Percentiles rank a stretch among this genome's conserved stretches.
Conservation (phyloP, 2,113 vertebrate genomes). For the Rhinogobius similis region DNA sequence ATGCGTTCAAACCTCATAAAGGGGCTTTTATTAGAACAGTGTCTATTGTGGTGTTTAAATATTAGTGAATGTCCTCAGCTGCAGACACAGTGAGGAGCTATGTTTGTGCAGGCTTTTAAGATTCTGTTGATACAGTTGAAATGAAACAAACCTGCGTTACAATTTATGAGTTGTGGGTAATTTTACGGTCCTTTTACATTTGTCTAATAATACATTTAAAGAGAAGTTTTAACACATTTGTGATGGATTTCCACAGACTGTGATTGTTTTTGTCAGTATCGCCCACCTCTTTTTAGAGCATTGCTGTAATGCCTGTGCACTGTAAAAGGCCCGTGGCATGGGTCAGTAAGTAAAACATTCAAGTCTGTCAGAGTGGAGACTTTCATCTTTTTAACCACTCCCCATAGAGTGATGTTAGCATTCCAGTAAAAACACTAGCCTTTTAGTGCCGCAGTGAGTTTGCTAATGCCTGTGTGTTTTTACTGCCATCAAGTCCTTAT, state of each 20-base stretch:
- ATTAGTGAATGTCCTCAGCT: slow-evolving; percentile 9
- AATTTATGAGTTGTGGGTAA: too few species aligned
- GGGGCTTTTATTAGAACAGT: slow-evolving; percentile 20
- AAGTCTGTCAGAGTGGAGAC: background rate
- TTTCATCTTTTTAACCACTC: slow-evolving; percentile 16
- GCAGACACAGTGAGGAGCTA: background rate
- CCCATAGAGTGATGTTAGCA: background rate
- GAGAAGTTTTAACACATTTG: background rate
- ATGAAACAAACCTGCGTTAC: background rate
- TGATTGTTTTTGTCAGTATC: background rate
- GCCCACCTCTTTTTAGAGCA: background rate
- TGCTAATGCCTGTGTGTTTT: slow-evolving; percentile 7
- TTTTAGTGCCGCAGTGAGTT: slow-evolving; percentile 5
- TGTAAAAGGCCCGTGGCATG: background rate
- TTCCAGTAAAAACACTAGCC: background rate
- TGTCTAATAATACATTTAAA: background rate
- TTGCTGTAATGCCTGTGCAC: background rate
- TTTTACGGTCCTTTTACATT: too few species aligned
- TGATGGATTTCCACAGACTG: too few species aligned
- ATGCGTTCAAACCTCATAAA: background rate
- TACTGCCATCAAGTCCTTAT: slow-evolving; percentile 2
- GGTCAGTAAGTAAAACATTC: background rate
- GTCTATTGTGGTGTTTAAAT: slow-evolving; percentile 12
- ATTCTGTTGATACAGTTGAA: background rate
- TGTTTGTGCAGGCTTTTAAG: slow-evolving; percentile 15